phyloP scores from a whole-genome alignment of 2,113 vertebrate species.

The Scophthalmus maximus region DNA sequence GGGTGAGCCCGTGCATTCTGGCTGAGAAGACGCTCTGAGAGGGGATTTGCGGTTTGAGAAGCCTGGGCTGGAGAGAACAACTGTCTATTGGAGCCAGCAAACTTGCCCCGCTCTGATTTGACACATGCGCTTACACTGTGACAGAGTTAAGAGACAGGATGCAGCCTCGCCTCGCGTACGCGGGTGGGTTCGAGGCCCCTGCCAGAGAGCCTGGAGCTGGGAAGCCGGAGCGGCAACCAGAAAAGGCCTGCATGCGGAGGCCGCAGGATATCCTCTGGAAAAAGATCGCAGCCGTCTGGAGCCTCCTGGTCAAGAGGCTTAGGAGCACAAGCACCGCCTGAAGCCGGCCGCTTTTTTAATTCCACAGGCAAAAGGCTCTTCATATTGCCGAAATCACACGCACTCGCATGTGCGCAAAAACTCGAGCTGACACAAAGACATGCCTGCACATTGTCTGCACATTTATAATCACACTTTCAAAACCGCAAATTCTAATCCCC shows the following conservation, averaged over 20 bases:
- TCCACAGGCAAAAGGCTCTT: slow-evolving; percentile 52
- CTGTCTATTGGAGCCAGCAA: slow-evolving; percentile 65
- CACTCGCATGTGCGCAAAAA: slow-evolving; percentile 40
- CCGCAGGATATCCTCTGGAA: slow-evolving; percentile 60
- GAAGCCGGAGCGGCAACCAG: slow-evolving; percentile 45
- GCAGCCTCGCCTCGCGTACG: slow-evolving; percentile 51
- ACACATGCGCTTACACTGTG: slow-evolving; percentile 70
- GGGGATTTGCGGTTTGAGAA: slow-evolving; percentile 79
- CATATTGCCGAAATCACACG: slow-evolving; percentile 54
- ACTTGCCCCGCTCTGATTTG: slow-evolving; percentile 72
- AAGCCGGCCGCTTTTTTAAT: slow-evolving; percentile 65
- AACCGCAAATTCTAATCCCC: slow-evolving; percentile 53
- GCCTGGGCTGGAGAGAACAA: slow-evolving; percentile 76
- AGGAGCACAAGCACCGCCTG: slow-evolving; percentile 34
- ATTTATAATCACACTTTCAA: slow-evolving; percentile 72
- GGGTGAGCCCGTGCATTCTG: slow-evolving; percentile 70
- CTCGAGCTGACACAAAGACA: slow-evolving; percentile 70
- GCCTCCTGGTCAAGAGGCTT: slow-evolving; percentile 68
- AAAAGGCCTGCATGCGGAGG: slow-evolving; percentile 31
- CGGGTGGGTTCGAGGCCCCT: slow-evolving; percentile 33
- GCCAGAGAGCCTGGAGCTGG: slow-evolving; percentile 59
- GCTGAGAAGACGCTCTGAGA: slow-evolving; percentile 75
- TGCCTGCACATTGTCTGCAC: slow-evolving; percentile 74
- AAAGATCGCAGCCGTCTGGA: slow-evolving; percentile 67
- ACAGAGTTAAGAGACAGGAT: slow-evolving; percentile 69